phyloP scores from a whole-genome alignment of 2,113 vertebrate genomes.

The Apaloderma vittatum region DNA sequence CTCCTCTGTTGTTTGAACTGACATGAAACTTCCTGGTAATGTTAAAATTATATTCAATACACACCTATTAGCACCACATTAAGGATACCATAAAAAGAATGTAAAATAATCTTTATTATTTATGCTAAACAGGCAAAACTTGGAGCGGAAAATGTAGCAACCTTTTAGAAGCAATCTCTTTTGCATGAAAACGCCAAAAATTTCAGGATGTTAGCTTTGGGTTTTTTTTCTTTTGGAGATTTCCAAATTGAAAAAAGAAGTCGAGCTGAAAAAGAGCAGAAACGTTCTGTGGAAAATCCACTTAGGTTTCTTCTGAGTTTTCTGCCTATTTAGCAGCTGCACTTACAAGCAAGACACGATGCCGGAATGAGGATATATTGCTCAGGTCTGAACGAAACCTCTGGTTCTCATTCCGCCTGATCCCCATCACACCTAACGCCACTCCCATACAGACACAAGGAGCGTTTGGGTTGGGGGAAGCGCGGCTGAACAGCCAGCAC shows the following conservation, averaged over 20 bases:
- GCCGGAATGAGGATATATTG: background rate
- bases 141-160: accelerated
- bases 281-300: background rate
- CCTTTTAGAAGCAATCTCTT: background rate
- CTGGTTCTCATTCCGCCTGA: background rate
- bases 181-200: background rate
- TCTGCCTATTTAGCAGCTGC: background rate
- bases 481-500: background rate
- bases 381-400: background rate
- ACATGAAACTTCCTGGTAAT: background rate
- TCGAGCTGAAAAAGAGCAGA: background rate
- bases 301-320: background rate
- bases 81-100: background rate
- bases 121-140: background rate
- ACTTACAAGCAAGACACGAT: background rate
- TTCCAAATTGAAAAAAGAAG: background rate
- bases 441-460: background rate
- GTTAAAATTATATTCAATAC: background rate
- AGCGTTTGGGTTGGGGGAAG: background rate
- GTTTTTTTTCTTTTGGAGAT: background rate
- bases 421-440: accelerated
- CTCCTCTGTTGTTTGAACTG: background rate
- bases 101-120: background rate
- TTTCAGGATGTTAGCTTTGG: background rate
- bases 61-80: accelerated